Evolutionary conservation across 2,888 invertebrate genomes (phyloP).

Genomic region (Agelastica alni): DNA sequence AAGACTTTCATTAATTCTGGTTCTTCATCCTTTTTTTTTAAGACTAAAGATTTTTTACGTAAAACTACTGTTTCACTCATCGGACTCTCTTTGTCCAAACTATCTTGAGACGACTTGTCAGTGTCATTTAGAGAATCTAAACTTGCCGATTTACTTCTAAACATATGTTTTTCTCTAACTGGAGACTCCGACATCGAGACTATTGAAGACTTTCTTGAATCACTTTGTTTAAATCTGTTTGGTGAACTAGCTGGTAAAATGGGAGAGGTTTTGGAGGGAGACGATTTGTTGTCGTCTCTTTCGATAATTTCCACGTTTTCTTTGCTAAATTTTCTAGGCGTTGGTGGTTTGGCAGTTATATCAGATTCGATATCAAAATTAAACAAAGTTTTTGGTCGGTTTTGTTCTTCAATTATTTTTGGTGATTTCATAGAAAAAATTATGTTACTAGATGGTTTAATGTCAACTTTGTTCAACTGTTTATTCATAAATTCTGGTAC

Average conservation of each 20-base stretch:
- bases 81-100: slow-evolving; percentile 52
- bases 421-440: slow-evolving; percentile 66
- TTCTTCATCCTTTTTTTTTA: slow-evolving; percentile 67
- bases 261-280: slow-evolving; percentile 31
- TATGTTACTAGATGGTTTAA: slow-evolving; percentile 65
- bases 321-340: slow-evolving; percentile 46
- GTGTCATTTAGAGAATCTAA: slow-evolving; percentile 56
- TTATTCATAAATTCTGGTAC: slow-evolving; percentile 69
- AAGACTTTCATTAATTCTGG: slow-evolving; percentile 83
- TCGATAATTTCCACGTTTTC: slow-evolving; percentile 55
- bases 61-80: slow-evolving; percentile 59
- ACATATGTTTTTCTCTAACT: slow-evolving; percentile 45
- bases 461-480: slow-evolving; percentile 72
- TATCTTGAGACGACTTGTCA: slow-evolving; percentile 46
- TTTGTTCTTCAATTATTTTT: slow-evolving; percentile 43
- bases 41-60: slow-evolving; percentile 62
- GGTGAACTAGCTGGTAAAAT: slow-evolving; percentile 19
- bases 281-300: slow-evolving; percentile 43
- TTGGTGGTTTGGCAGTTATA: slow-evolving; percentile 30
- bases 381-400: slow-evolving; percentile 43
- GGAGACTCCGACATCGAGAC: slow-evolving; percentile 43
- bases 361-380: slow-evolving; percentile 34
- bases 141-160: slow-evolving; percentile 61
- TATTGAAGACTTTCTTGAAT: slow-evolving; percentile 43
- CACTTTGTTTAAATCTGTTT: slow-evolving; percentile 43